Evolutionary conservation across 2,797 vertebrate species (phyloP).

Genomic region (Onychomys torridus): DNA sequence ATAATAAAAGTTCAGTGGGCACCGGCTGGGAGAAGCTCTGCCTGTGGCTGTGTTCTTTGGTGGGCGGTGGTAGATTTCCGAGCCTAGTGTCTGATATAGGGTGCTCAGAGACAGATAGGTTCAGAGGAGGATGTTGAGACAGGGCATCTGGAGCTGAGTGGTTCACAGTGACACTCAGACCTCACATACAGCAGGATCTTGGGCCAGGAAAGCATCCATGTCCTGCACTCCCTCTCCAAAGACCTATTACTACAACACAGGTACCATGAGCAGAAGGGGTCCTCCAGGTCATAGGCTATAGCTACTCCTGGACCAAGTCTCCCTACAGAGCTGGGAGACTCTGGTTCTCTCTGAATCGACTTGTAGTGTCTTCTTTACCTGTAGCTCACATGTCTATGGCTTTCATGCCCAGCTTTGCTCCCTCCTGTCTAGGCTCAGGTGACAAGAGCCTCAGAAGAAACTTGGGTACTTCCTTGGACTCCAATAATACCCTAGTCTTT

Average conservation of each 20-base stretch:
- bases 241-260: rapidly evolving
- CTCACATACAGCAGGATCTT: too few relatives aligned
- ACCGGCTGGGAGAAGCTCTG: not conserved
- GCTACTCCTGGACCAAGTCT: rapidly evolving
- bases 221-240: rapidly evolving
- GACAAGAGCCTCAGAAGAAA: not conserved
- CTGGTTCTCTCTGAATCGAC: not conserved
- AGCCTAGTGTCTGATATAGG: rapidly evolving
- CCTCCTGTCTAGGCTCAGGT: rapidly evolving
- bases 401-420: rapidly evolving
- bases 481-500: rapidly evolving
- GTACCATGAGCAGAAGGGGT: rapidly evolving
- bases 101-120: too few relatives aligned
- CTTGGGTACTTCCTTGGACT: rapidly evolving
- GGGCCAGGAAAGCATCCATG: rapidly evolving
- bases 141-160: rapidly evolving
- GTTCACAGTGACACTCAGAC: rapidly evolving
- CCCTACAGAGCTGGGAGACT: too few relatives aligned
- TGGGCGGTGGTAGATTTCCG: rapidly evolving
- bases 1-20: not conserved
- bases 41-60: rapidly evolving
- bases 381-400: rapidly evolving
- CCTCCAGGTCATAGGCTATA: rapidly evolving
- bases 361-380: too few relatives aligned
- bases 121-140: rapidly evolving